phyloP scores from a whole-genome alignment of 1,140 invertebrate species.

The Pogonognathellus flavescens region DNA sequence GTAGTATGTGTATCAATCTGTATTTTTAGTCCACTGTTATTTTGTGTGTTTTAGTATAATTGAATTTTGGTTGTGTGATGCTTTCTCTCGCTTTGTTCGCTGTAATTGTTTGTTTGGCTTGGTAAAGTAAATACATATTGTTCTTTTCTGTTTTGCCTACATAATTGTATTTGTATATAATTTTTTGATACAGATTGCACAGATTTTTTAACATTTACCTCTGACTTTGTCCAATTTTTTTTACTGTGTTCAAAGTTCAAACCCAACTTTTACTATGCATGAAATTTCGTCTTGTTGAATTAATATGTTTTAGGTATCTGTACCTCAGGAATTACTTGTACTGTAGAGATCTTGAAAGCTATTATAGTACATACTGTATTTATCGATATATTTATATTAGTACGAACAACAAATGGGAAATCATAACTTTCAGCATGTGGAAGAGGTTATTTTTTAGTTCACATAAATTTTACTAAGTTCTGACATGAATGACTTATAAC shows the following conservation, averaged over 20 bases:
- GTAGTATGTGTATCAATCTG: neutral
- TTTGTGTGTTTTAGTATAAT: neutral
- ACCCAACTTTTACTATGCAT: neutral
- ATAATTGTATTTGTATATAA: slow-evolving; percentile 15
- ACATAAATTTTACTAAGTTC: too few species aligned
- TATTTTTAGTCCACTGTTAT: neutral
- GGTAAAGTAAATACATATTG: slow-evolving; percentile 34
- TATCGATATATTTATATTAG: too few species aligned
- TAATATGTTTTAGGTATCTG: slow-evolving; percentile 18
- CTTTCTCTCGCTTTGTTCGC: slow-evolving; percentile 10
- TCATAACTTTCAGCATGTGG: too few species aligned
- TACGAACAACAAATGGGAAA: too few species aligned
- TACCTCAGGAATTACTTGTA: slow-evolving; percentile 40
- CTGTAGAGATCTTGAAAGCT: slow-evolving; percentile 28
- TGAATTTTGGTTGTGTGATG: slow-evolving; percentile 3
- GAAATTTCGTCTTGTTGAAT: slow-evolving; percentile 20
- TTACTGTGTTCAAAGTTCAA: neutral
- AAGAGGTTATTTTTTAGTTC: too few species aligned
- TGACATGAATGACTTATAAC: too few species aligned
- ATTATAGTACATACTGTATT: slow-evolving; percentile 18
- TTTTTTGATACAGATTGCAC: slow-evolving; percentile 1
- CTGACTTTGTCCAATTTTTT: slow-evolving; percentile 9
- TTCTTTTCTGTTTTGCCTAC: slow-evolving; percentile 38
- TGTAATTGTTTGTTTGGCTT: slow-evolving; percentile 32
- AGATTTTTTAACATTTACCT: slow-evolving; percentile 5